Conservation (phyloP, 2,888 invertebrate genomes). For the Chloroclysta siterata region DNA sequence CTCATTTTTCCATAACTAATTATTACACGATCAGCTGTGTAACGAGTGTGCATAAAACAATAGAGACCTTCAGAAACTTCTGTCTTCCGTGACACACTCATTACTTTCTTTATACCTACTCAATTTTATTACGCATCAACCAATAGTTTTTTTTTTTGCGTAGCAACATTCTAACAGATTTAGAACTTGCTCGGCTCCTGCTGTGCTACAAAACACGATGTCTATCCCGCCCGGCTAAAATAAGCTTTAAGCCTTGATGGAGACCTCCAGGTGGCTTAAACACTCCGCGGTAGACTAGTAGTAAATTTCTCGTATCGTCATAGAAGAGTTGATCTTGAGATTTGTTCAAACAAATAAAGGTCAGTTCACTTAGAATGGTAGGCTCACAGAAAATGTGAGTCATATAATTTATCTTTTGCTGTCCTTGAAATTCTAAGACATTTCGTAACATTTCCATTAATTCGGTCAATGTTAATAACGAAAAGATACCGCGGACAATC, state of each 20-base stretch:
- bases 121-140: neutral
- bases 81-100: constrained; percentile 45
- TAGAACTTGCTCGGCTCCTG: no score
- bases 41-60: constrained; percentile 37
- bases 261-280: no score
- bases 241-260: no score
- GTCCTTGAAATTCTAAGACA: constrained; percentile 21
- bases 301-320: no score
- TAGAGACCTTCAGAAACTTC: constrained; percentile 47
- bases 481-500: constrained; percentile 48
- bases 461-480: constrained; percentile 64
- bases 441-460: constrained; percentile 41
- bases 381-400: neutral
- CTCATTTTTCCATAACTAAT: constrained; percentile 39
- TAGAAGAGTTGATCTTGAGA: no score
- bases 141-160: neutral
- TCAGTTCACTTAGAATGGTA: neutral
- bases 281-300: no score
- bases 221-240: no score
- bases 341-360: neutral
- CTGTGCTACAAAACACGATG: no score
- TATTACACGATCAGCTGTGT: constrained; percentile 32
- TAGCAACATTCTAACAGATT: neutral
- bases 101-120: constrained; percentile 32
- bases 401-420: neutral